Conservation (phyloP, 2,797 vertebrate species). For the Myiotriccus ornatus region DNA sequence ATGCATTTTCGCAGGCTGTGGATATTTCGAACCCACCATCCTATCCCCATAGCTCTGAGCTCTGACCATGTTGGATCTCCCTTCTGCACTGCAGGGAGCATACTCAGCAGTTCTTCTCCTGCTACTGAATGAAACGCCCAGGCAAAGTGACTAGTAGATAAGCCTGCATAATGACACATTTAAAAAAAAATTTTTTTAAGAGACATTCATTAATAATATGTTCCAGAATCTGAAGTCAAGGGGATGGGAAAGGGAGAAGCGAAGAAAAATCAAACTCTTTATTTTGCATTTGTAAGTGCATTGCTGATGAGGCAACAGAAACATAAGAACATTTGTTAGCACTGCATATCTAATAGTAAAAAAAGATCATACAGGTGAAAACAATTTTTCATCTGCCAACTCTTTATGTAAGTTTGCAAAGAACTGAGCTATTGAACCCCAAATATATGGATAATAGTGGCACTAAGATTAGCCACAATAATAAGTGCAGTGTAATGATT, state of each 20-base stretch:
- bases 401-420: neutral
- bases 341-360: neutral
- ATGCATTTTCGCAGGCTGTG: slow-evolving; percentile 90
- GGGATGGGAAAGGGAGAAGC: neutral
- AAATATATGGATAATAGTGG: neutral
- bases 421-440: neutral
- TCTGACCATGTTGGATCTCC: slow-evolving; percentile 90
- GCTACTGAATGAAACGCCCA: slow-evolving; percentile 99
- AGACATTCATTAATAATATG: neutral
- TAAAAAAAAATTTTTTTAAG: neutral
- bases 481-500: neutral
- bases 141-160: slow-evolving; percentile 94
- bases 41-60: slow-evolving; percentile 93
- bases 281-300: neutral
- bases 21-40: slow-evolving; percentile 95
- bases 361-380: neutral
- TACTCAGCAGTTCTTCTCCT: slow-evolving; percentile 92
- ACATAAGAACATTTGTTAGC: neutral
- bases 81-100: slow-evolving; percentile 92
- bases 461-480: neutral
- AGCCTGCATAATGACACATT: slow-evolving; percentile 72
- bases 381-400: neutral
- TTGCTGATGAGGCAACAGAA: neutral
- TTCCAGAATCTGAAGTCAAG: neutral
- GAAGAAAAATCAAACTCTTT: neutral